A percentile compares a stretch with the other conserved stretches of the same genome.
Conservation (phyloP, 2,888 invertebrate species). For the Cryptophagus acutangulus region DNA sequence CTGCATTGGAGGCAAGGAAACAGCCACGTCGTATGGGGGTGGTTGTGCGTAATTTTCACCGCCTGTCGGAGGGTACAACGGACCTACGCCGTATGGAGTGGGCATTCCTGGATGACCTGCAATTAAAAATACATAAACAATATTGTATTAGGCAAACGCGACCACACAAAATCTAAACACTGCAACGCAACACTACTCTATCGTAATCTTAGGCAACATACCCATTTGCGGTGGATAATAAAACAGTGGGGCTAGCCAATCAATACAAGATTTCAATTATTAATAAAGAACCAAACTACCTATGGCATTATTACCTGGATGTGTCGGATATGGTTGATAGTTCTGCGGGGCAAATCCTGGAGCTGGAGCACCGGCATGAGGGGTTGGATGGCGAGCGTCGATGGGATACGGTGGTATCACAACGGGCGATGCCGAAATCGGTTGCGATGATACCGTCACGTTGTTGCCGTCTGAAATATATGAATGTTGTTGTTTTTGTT, state of each 20-base stretch:
- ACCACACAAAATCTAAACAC: conserved; percentile 8
- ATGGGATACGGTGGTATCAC: conserved; percentile 27
- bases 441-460: conserved; percentile 23
- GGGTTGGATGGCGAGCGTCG: conserved; percentile 18
- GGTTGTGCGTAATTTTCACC: conserved; percentile 23
- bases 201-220: conserved; percentile 21
- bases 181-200: conserved; percentile 4
- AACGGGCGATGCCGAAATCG: conserved; percentile 20
- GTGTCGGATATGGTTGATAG: conserved; percentile 21
- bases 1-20: conserved; percentile 20
- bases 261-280: no score
- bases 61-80: conserved; percentile 16
- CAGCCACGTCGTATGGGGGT: conserved; percentile 26
- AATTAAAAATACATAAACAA: neutral
- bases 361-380: conserved; percentile 17
- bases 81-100: conserved; percentile 8
- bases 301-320: no score
- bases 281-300: no score
- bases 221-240: conserved; percentile 21
- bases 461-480: conserved; percentile 18
- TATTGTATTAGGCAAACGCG: conserved; percentile 10
- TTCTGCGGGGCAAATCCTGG: conserved; percentile 15
- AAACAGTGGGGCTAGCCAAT: conserved; percentile 15
- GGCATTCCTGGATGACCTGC: conserved; percentile 12
- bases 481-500: no score